Percentiles rank a stretch among this genome's conserved stretches.
phyloP scores from a whole-genome alignment of 2,113 vertebrate genomes.

The Paracanthobrama guichenoti region DNA sequence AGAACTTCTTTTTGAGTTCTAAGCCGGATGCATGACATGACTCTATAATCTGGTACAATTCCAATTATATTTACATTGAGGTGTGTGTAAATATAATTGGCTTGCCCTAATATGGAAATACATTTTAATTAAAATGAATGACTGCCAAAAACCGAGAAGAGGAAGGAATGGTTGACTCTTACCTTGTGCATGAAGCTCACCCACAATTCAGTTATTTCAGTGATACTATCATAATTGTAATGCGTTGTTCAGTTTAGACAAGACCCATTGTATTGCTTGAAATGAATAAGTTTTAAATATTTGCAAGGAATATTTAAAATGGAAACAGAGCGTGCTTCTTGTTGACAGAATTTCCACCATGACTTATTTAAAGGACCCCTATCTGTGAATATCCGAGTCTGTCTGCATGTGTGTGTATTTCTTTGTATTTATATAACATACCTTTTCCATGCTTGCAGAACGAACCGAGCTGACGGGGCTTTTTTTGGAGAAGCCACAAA shows the following conservation, averaged over 20 bases:
- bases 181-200: slow-evolving; percentile 18
- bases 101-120: not conserved
- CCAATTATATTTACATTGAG: not conserved
- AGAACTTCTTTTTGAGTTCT: slow-evolving; percentile 19
- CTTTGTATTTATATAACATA: not conserved
- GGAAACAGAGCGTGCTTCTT: not conserved
- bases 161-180: not conserved
- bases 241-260: not conserved
- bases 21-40: not conserved
- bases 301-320: slow-evolving; percentile 27
- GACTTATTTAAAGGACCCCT: not conserved
- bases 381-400: not conserved
- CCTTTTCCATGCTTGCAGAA: slow-evolving; percentile 20
- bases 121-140: not conserved
- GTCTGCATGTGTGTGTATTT: slow-evolving; percentile 18
- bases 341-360: not conserved
- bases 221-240: not conserved
- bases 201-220: not conserved
- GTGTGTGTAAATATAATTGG: not conserved
- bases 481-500: slow-evolving; percentile 48
- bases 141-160: not conserved
- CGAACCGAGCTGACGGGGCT: slow-evolving; percentile 43
- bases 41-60: not conserved
- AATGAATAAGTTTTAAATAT: slow-evolving; percentile 29
- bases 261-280: not conserved